Percentiles rank a stretch among this genome's conserved stretches.
Conservation (phyloP, 1,140 invertebrate genomes). For the Epicauta chinensis region DNA sequence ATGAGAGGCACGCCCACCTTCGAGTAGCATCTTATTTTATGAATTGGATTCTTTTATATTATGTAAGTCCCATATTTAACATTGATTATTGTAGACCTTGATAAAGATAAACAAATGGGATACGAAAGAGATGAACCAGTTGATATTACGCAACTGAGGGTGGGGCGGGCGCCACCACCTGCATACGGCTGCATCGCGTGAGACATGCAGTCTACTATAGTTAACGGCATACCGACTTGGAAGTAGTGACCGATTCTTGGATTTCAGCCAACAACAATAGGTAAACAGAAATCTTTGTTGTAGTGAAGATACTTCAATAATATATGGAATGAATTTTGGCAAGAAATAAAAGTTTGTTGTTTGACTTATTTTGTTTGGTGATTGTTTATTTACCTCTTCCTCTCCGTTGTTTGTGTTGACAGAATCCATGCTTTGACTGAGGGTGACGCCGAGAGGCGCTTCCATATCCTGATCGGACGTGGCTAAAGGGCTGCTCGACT, state of each 20-base stretch:
- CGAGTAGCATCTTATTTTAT: not conserved
- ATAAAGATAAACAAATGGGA: no score
- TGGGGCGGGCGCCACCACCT: slow-evolving; percentile 18
- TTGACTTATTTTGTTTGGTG: not conserved
- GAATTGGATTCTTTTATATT: no score
- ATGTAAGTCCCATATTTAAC: no score
- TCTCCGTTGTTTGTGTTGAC: slow-evolving; percentile 85
- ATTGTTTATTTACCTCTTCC: slow-evolving; percentile 70
- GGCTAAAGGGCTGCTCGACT: slow-evolving; percentile 39
- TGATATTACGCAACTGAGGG: slow-evolving; percentile 15
- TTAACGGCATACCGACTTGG: not conserved
- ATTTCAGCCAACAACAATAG: no score
- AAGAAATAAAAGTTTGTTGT: no score
- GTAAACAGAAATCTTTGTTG: no score
- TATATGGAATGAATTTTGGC: no score
- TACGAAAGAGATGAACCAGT: not conserved
- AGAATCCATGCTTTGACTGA: slow-evolving; percentile 85
- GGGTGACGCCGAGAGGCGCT: slow-evolving; percentile 54
- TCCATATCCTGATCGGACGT: slow-evolving; percentile 40
- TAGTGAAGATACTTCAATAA: no score
- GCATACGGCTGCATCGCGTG: slow-evolving; percentile 19
- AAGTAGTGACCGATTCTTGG: not conserved
- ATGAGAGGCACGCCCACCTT: slow-evolving; percentile 13
- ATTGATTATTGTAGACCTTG: no score
- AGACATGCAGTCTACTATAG: slow-evolving; percentile 8